Base-by-base conservation (phyloP, 2,797 vertebrate species). In the Hemitrygon akajei region DNA sequence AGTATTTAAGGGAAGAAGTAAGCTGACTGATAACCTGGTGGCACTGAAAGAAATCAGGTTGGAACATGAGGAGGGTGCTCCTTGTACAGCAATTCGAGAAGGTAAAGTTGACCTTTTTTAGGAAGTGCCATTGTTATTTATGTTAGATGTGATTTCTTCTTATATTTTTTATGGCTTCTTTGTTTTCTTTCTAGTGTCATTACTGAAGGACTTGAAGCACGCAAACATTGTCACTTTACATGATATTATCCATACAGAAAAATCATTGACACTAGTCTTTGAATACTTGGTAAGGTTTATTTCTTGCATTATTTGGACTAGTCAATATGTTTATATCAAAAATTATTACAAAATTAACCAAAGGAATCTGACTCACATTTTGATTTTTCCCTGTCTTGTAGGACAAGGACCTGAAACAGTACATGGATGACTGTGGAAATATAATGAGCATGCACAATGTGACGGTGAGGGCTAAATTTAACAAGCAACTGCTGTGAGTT, bases 401-500 rank as follows among this genome's bases (percentile, higher is more conserved):
- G 99, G 99, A 99, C 95, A 99, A 99, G 95, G 99, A 99, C 95
- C 96, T 99, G 96, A 99, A 99, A 95, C 99, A 99, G 96, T 99
- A 99, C 96, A 99, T 99, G 99, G 99, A 99, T 56, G 99, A 99
- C 96, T 99, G 99, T 96, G 98, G 98, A 77, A 99, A 99, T 96
- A 99, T 99, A 94, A 99, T 99, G 99, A 99, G 98, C 94, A 99
- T 99, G 98, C 98, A 99, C 96, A 99, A 99, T 93, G 99, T 99
- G 94, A 99, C 99, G 98, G 99, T 99, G 95, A 95, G 97, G 60
- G 9, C 0, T 84, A 84, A 80, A 82, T 40, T 84, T 82, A 73
- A 79, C 34, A 37, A 58, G 63, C 75, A 93, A 22, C 40, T 60
- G 34, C 80, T 79, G 0, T 75, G 56, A 82, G 30, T 93, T 22